These are phyloP conservation scores for Colletes latitarsis DNA, from an alignment of 1,140 invertebrate genomes.

Conservation along the genomic window DNA sequence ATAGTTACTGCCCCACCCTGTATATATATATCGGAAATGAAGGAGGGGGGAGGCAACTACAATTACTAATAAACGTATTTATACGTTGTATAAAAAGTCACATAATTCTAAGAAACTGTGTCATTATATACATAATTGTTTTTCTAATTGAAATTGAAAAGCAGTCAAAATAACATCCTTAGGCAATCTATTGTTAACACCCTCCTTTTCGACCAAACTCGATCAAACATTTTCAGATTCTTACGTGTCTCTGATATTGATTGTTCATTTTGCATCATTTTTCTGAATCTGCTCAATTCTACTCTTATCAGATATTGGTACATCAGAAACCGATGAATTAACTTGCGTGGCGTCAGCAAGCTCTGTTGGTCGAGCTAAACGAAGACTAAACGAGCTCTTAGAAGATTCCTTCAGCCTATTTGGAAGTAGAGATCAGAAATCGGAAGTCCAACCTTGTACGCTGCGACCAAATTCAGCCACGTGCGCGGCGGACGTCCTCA, in stretches of 20 bases:
- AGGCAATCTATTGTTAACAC: too few species aligned
- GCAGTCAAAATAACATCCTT: too few species aligned
- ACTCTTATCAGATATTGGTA: conserved; percentile 43
- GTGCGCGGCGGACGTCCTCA: conserved; percentile 61
- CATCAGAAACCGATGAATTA: conserved; percentile 68
- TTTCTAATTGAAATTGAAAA: too few species aligned
- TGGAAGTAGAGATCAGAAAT: conserved; percentile 81
- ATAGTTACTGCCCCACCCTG: too few species aligned
- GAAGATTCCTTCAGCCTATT: conserved; percentile 87
- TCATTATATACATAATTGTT: too few species aligned
- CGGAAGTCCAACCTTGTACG: conserved; percentile 61
- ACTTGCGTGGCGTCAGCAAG: conserved; percentile 69
- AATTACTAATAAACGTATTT: too few species aligned
- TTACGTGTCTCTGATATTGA: background rate
- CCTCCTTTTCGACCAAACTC: too few species aligned
- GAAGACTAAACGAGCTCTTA: conserved; percentile 85
- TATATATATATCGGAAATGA: too few species aligned
- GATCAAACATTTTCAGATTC: too few species aligned
- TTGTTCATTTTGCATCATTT: background rate
- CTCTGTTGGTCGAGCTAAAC: conserved; percentile 82
- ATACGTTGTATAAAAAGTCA: too few species aligned
- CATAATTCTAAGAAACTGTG: too few species aligned
- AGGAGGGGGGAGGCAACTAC: too few species aligned
- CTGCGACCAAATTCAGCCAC: conserved; percentile 53
- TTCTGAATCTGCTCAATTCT: background rate